Base-by-base conservation (phyloP, 1,140 invertebrate species). In the Macrotrachela quadricornifera region DNA sequence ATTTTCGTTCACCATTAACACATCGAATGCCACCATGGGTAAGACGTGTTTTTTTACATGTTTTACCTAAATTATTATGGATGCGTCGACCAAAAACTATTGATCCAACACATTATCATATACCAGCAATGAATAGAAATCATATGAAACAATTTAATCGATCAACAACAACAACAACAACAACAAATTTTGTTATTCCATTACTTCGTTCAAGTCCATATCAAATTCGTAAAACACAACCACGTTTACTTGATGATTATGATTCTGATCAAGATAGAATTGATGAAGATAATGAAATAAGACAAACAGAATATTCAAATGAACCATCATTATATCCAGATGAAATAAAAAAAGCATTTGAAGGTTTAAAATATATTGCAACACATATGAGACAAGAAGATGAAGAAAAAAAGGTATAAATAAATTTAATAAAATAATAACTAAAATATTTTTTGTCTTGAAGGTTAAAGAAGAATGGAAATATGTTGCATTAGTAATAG, bases 361-460 rank as follows among this genome's bases (percentile, higher is more conserved):
- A 91, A 67, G 85, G 86, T 56, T 86, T 94, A 18, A 75, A 84
- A 58, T 94, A 90, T 72, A 94, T 95, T 64, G 88, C 88, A 17
- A 85, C 94, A 68, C 88, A 95, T 68, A 87, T 95, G 60, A 88
- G 87, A 71, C 81, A 90, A 66, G 82, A 82, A 45, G 86, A 91
- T 65, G 85, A n/a, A 43, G 15, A 41, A 37, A 37, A 42, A 37
- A 21, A 17, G 13, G 47, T 48, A 38, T 37, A 14, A 15, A n/a
- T 8, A 9, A 36, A 48, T 15, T 48, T 39, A 39, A 17, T 41
- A 16, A 36, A 42, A 11, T 15, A 18, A 1, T 21, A 6, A 36
- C 44, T 46, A n/a, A 36, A 30, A n/a, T 15, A 49, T 12, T 9
- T 14, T 49, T 6, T 49, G 11, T 40, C 10, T 43, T n/a, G 37